A percentile compares a stretch with the other conserved stretches of the same genome.
These are phyloP conservation scores for Dicycla oo DNA, from an alignment of 2,888 invertebrate genomes.

Conservation along the genomic window DNA sequence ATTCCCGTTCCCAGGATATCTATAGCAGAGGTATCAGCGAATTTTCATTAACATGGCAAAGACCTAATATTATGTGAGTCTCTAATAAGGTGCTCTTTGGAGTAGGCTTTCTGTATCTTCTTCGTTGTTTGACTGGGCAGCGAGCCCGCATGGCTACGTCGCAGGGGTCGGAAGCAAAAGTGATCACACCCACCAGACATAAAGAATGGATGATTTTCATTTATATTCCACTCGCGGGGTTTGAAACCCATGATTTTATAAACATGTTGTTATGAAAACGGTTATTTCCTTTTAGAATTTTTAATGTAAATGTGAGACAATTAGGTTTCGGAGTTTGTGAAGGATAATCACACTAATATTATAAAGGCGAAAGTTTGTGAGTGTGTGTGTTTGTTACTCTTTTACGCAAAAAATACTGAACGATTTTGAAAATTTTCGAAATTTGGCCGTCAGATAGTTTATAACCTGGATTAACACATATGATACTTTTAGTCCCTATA, in stretches of 20 bases:
- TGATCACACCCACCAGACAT: conserved; percentile 37
- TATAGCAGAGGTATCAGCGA: too few relatives aligned
- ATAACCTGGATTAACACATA: too few relatives aligned
- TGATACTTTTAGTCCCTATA: too few relatives aligned
- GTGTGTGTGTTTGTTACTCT: too few relatives aligned
- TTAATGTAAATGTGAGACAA: conserved; percentile 14
- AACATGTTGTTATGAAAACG: conserved; percentile 31
- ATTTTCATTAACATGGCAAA: too few relatives aligned
- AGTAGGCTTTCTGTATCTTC: conserved; percentile 9
- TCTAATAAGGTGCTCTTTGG: not conserved
- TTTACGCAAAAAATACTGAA: too few relatives aligned
- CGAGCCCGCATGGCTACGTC: conserved; percentile 15
- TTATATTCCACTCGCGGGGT: conserved; percentile 36
- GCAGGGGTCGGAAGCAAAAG: conserved; percentile 30
- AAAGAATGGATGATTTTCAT: conserved; percentile 41
- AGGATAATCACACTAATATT: too few relatives aligned
- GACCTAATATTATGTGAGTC: not conserved
- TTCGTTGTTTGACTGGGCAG: not conserved
- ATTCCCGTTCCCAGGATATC: too few relatives aligned
- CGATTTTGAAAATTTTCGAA: too few relatives aligned
- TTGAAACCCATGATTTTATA: conserved; percentile 35
- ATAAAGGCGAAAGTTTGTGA: too few relatives aligned
- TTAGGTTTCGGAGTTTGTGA: not conserved
- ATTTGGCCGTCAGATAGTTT: too few relatives aligned
- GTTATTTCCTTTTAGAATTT: conserved; percentile 18